phyloP scores from a whole-genome alignment of 2,888 invertebrate genomes.

The Cheilosia pagana region DNA sequence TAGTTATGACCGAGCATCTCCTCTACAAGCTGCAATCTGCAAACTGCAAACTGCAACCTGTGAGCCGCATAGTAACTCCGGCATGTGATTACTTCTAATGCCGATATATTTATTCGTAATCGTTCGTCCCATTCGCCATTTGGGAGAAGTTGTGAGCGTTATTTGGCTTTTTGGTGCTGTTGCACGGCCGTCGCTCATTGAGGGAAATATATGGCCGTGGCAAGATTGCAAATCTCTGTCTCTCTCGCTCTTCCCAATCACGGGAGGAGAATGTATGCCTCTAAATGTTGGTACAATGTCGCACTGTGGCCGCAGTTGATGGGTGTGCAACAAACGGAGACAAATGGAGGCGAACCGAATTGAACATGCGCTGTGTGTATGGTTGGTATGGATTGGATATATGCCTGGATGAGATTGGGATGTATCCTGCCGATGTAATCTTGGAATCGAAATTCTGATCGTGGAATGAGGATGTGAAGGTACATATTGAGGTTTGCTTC shows the following conservation, averaged over 20 bases:
- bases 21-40: background rate
- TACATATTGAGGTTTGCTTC: constrained; percentile 2
- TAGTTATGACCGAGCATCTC: constrained; percentile 54
- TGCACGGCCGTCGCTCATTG: constrained; percentile 17
- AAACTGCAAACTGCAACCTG: background rate
- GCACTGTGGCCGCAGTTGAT: constrained; percentile 44
- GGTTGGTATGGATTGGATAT: background rate
- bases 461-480: constrained; percentile 68
- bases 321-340: constrained; percentile 47
- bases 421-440: constrained; percentile 38
- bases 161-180: constrained; percentile 59
- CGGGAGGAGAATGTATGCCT: constrained; percentile 38
- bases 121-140: constrained; percentile 73
- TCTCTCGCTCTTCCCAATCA: no score
- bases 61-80: constrained; percentile 18
- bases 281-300: constrained; percentile 62
- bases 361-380: constrained; percentile 43
- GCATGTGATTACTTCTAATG: constrained; percentile 73
- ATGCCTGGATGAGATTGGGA: background rate
- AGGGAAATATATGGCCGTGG: constrained; percentile 52
- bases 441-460: constrained; percentile 45
- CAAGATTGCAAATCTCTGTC: constrained; percentile 45
- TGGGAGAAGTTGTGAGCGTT: constrained; percentile 63
- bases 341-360: constrained; percentile 40
- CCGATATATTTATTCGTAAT: constrained; percentile 74